A percentile compares a stretch with the other conserved stretches of the same genome.
Evolutionary conservation across 2,797 vertebrate species (phyloP).

Genomic region (Leptoclinus maculatus): DNA sequence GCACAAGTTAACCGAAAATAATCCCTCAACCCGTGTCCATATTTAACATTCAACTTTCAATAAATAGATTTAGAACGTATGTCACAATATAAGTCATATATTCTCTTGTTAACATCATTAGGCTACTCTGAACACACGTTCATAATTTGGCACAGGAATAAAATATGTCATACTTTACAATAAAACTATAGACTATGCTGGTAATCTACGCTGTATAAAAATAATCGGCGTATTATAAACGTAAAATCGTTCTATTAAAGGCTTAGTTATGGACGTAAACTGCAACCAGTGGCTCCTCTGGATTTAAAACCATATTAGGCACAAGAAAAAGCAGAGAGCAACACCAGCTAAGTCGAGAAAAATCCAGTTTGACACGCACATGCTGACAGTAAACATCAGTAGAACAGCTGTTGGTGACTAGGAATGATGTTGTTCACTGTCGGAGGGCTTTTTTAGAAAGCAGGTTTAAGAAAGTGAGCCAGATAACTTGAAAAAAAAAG

Average conservation of each 20-base stretch:
- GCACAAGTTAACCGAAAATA: slow-evolving; percentile 46
- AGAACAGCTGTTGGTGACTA: slow-evolving; percentile 41
- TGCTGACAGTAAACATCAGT: slow-evolving; percentile 40
- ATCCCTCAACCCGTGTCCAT: slow-evolving; percentile 14
- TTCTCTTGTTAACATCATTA: slow-evolving; percentile 12
- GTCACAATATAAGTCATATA: slow-evolving; percentile 28
- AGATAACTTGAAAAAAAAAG: neutral
- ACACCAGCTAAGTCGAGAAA: slow-evolving; percentile 17
- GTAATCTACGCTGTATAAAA: slow-evolving; percentile 69
- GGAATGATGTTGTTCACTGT: slow-evolving; percentile 11
- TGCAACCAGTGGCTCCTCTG: slow-evolving; percentile 43
- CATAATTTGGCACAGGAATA: slow-evolving; percentile 56
- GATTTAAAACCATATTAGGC: slow-evolving; percentile 23
- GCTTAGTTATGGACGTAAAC: slow-evolving; percentile 50
- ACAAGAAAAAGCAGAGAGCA: slow-evolving; percentile 44
- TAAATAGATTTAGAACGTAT: slow-evolving; percentile 51
- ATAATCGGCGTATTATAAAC: slow-evolving; percentile 50
- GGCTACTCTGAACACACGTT: slow-evolving; percentile 30
- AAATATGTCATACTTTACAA: slow-evolving; percentile 51
- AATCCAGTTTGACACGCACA: slow-evolving; percentile 33
- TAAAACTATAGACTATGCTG: slow-evolving; percentile 28
- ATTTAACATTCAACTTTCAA: slow-evolving; percentile 57
- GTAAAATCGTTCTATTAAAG: slow-evolving; percentile 51
- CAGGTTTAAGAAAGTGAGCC: slow-evolving; percentile 24
- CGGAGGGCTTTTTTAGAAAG: slow-evolving; percentile 19